phyloP scores from a whole-genome alignment of 2,113 vertebrate species.

The Chamaetylas fuelleborni region DNA sequence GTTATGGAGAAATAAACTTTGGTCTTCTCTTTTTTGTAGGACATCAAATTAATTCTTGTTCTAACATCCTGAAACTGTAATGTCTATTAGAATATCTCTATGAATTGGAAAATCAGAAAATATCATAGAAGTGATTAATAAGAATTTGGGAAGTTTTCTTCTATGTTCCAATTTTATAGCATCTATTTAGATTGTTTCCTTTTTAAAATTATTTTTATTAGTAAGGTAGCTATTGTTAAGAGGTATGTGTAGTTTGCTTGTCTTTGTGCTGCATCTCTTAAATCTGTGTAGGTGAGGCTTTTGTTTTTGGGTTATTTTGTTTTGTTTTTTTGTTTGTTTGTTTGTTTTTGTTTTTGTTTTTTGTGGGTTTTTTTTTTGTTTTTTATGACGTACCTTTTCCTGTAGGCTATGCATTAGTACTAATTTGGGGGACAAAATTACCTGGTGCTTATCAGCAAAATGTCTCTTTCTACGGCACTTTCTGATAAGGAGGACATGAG shows the following conservation, averaged over 20 bases:
- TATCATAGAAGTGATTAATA: background rate
- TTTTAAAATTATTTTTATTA: background rate
- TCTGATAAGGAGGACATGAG: background rate
- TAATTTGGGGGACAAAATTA: background rate
- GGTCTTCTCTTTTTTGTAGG: background rate
- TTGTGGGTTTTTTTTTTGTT: background rate
- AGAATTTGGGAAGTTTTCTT: accelerated
- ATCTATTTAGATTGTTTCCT: background rate
- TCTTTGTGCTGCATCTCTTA: background rate
- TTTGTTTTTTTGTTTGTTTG: background rate
- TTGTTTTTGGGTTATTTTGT: too few relatives aligned
- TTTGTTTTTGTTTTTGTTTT: background rate
- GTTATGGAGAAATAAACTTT: background rate
- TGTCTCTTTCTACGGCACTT: background rate
- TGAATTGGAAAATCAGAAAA: background rate
- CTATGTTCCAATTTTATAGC: background rate
- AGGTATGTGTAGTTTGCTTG: background rate
- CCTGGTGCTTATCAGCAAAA: background rate
- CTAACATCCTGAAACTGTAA: background rate
- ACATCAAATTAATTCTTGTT: background rate
- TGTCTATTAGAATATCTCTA: background rate
- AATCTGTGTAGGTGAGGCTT: background rate
- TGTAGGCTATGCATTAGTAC: background rate
- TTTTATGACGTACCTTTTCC: background rate
- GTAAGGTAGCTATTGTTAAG: background rate